Evolutionary conservation across 2,113 vertebrate genomes (phyloP), one percentile per base, ranked within the genome.

Genomic region (Bombycilla garrulus): DNA sequence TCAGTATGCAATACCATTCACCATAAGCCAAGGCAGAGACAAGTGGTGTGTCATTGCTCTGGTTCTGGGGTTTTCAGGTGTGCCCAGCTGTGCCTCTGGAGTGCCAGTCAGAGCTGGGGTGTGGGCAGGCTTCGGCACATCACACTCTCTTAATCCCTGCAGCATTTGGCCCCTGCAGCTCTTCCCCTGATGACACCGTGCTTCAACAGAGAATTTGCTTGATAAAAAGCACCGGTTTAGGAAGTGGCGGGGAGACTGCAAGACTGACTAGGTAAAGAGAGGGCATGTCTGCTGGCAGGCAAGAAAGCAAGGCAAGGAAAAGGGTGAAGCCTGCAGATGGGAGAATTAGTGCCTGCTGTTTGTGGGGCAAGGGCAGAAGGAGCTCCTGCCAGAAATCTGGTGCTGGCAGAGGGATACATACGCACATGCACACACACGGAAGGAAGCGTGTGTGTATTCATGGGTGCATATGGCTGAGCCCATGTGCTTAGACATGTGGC

Each of bases 341-440:
- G 90, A 92, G 85, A 93, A 84, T 84, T 82, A 71, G 79, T 95
- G 95, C 93, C 93, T 94, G 95, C 95, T 97, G 96, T 90, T 92
- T 92, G 82, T 81, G 93, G 85, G 88, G 71, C 90, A 92, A 95
- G 94, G 96, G 93, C 85, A 94, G 90, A 50, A 90, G 86, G 92
- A 95, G 88, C 69, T 73, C 77, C 70, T 93, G 93, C 95, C 94
- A 96, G 96, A 96, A 94, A 93, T 93, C 92, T 91, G 95, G 95
- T 92, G 90, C 90, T 97, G 95, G 94, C 95, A 96, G 92, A 91
- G 92, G 81, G 73, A 84, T 26, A 15, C 38, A 1, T 21, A 72
- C 6, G 28, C 71, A 86, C 65, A 81, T 0, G 1, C 50, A 35
- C 19, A 26, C 88, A 88, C 82, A 90, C 0, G 83, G 89, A 54